Conservation (phyloP, 2,113 vertebrate species). For the Rhizomys pruinosus region DNA sequence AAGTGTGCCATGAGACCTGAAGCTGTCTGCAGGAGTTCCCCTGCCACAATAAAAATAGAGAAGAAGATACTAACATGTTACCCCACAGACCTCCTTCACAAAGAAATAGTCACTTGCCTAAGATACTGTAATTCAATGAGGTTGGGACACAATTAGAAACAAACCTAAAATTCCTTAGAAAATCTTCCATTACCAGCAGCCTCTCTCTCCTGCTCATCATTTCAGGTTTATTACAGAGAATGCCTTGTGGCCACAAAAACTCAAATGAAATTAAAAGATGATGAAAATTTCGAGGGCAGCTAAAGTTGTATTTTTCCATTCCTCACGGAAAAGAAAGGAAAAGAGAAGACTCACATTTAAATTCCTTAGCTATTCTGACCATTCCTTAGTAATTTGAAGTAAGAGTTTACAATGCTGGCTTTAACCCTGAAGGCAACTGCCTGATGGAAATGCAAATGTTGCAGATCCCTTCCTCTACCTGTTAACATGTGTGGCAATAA, state of each 20-base stretch:
- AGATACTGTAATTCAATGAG: slow-evolving; percentile 35
- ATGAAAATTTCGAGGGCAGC: slow-evolving; percentile 68
- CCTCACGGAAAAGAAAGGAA: slow-evolving; percentile 58
- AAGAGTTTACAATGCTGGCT: slow-evolving; percentile 49
- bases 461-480: neutral
- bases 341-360: slow-evolving; percentile 60
- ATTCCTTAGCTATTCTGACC: slow-evolving; percentile 49
- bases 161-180: slow-evolving; percentile 56
- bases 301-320: slow-evolving; percentile 71
- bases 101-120: slow-evolving; percentile 33
- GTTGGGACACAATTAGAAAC: slow-evolving; percentile 50
- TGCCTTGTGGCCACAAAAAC: slow-evolving; percentile 62
- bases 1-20: neutral
- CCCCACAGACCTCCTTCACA: slow-evolving; percentile 32
- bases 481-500: neutral
- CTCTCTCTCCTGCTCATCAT: slow-evolving; percentile 45
- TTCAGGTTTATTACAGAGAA: slow-evolving; percentile 63
- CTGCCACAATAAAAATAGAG: neutral
- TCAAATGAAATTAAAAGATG: slow-evolving; percentile 74
- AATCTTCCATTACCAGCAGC: slow-evolving; percentile 34
- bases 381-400: slow-evolving; percentile 49
- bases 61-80: neutral
- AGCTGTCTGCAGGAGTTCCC: neutral
- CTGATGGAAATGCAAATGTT: neutral
- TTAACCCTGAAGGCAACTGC: slow-evolving; percentile 16